A percentile compares a stretch with the other conserved stretches of the same genome.
These are phyloP conservation scores for Mionectes olivaceus DNA, from an alignment of 2,797 vertebrate genomes.

Conservation along the genomic window DNA sequence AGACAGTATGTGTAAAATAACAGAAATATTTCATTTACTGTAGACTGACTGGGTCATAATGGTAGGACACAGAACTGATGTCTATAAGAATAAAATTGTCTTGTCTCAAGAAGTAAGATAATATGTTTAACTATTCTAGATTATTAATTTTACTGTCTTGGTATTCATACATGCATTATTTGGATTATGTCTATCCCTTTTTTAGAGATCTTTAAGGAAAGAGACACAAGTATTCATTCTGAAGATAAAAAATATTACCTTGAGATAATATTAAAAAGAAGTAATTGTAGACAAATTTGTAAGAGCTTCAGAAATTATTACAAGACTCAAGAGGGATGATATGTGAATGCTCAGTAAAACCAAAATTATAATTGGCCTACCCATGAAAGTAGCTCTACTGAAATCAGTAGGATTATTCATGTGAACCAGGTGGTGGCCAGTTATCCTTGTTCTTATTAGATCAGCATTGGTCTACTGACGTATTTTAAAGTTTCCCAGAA, in stretches of 20 bases:
- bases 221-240: background rate
- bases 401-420: background rate
- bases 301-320: background rate
- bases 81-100: background rate
- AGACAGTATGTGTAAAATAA: background rate
- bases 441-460: background rate
- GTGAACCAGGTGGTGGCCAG: background rate
- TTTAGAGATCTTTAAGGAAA: background rate
- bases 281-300: background rate
- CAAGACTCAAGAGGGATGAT: background rate
- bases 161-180: background rate
- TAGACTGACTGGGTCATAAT: background rate
- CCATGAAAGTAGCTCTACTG: background rate
- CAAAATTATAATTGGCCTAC: background rate
- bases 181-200: background rate
- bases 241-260: background rate
- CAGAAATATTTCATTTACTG: background rate
- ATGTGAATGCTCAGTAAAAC: background rate
- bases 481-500: background rate
- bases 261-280: background rate
- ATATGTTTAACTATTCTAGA: background rate
- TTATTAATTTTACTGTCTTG: background rate
- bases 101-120: background rate
- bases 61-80: background rate
- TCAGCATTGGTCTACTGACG: background rate